phyloP scores from a whole-genome alignment of 2,888 invertebrate genomes.

The Apodemia mormo region DNA sequence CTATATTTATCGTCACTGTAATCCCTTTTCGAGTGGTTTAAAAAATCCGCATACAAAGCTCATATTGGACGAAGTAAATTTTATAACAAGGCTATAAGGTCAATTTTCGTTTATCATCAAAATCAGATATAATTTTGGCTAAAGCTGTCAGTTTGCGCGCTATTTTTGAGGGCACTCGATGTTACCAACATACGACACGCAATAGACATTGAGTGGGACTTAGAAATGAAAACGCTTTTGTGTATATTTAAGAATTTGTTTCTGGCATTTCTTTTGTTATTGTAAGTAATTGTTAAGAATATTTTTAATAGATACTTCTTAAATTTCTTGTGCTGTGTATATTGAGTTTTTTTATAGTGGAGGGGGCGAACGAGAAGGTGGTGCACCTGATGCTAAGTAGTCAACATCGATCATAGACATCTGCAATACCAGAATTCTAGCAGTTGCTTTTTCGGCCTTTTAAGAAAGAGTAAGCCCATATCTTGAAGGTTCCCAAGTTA shows the following conservation, averaged over 20 bases:
- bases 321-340: background rate
- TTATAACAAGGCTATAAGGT: constrained; percentile 20
- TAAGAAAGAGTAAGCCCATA: no score
- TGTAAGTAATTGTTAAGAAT: constrained; percentile 16
- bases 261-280: constrained; percentile 32
- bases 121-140: constrained; percentile 32
- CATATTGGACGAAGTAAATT: constrained; percentile 29
- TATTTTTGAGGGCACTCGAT: constrained; percentile 65
- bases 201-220: constrained; percentile 62
- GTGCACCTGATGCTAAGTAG: no score
- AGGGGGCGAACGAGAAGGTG: no score
- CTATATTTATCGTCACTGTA: constrained; percentile 39
- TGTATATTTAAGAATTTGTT: constrained; percentile 37
- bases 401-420: no score
- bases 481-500: no score
- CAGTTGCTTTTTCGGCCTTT: no score
- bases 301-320: background rate
- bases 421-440: no score
- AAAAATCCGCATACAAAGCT: constrained; percentile 34
- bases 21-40: constrained; percentile 34
- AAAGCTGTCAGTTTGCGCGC: constrained; percentile 57
- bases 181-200: constrained; percentile 66
- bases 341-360: no score
- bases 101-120: constrained; percentile 36
- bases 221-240: constrained; percentile 44